Base-by-base conservation (phyloP, 23 tunicate genomes). In the Oikopleura albicans region DNA sequence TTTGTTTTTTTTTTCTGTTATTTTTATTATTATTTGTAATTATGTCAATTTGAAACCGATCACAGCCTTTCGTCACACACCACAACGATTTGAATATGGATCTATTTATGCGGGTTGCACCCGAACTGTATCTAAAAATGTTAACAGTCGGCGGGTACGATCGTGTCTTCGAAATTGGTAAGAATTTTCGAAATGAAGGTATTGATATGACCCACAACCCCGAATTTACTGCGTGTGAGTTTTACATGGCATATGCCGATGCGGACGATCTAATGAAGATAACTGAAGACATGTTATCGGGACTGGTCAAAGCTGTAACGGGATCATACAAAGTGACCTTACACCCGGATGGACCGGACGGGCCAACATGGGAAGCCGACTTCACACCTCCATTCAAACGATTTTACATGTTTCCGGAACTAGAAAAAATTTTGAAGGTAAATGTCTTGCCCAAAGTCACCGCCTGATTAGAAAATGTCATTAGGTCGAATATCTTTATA, bases 181-280 rank as follows among this genome's bases (percentile, higher is more conserved):
- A 93, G 41, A 56, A 89, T 59, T 93, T 93, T 41, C 88, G 98
- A 0, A 93, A 93, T 83, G 98, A 93, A 66, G 98, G 98, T 22
- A 93, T 93, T 38, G 98, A 93, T 76, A 75, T 93, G 91, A 93
- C 98, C n/a, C 98, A 93, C 76, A 93, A 93, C 66, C 98, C 98
- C 0, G 98, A 93, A 41, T 93, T 93, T 38, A 93, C 98, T 34
- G 88, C 98, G 41, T 93, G 98, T 57, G 98, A 93, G 83, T 93
- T 93, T 66, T 93, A 93, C 88, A 93, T 93, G 98, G 98, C 98
- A 16, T 93, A 93, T 63, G 98, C 98, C 38, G 98, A 93, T 86
- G 90, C 90, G 66, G 91, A 93, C 57, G 98, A 93, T 56, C 40
- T 93, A 1, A 93, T 93, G 88, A 85, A 40, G 57, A 90, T 93